These are phyloP conservation scores for Ranitomeya imitator DNA, from an alignment of 2,113 vertebrate genomes.

Conservation along the genomic window DNA sequence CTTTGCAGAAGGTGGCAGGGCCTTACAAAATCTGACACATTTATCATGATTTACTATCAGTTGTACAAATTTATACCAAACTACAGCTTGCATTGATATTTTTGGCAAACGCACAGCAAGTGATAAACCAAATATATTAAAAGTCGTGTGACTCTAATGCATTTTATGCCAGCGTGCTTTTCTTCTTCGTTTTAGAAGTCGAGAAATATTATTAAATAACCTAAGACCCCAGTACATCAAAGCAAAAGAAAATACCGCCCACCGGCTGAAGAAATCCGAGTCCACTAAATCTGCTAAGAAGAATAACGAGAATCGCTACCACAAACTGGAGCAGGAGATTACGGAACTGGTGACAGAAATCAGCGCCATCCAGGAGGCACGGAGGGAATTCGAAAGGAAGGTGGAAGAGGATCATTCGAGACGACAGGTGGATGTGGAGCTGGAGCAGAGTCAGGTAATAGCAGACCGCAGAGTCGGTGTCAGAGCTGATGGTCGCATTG, in stretches of 20 bases:
- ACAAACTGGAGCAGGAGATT: conserved; percentile 77
- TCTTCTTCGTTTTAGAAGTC: conserved; percentile 68
- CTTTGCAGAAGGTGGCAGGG: too few relatives aligned
- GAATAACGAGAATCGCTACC: conserved; percentile 71
- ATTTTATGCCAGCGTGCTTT: background rate
- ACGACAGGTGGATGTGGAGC: conserved; percentile 71
- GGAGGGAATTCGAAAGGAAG: conserved; percentile 79
- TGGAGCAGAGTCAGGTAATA: conserved; percentile 84
- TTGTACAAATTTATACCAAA: too few relatives aligned
- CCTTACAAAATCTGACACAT: too few relatives aligned
- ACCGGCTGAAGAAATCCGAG: conserved; percentile 84
- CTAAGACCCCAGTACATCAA: conserved; percentile 84
- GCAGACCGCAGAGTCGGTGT: background rate
- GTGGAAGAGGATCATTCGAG: conserved; percentile 67
- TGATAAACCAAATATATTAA: too few relatives aligned
- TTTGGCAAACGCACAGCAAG: too few relatives aligned
- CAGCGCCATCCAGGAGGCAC: conserved; percentile 73
- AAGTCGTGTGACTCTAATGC: too few relatives aligned
- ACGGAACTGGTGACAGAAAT: conserved; percentile 74
- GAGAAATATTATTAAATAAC: conserved; percentile 80
- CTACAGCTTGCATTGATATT: too few relatives aligned
- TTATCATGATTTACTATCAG: too few relatives aligned
- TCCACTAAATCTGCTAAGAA: conserved; percentile 66
- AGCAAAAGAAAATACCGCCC: conserved; percentile 86
- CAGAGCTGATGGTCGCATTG: too few relatives aligned